phyloP scores from a whole-genome alignment of 2,888 invertebrate species.

The Rhagophthalmus giganteus region DNA sequence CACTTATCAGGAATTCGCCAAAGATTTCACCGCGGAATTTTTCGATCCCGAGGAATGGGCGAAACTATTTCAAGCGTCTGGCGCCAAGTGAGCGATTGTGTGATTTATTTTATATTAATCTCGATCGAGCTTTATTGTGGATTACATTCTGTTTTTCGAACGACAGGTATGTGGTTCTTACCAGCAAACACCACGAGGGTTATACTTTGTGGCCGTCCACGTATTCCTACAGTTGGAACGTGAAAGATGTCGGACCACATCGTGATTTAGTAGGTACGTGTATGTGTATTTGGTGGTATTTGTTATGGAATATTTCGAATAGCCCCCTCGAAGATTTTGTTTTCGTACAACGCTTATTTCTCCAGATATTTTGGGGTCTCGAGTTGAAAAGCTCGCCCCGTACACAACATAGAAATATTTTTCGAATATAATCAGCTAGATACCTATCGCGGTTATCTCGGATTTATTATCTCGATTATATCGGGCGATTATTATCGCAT shows the following conservation, averaged over 20 bases:
- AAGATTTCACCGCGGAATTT: slow-evolving; percentile 86
- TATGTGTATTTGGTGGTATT: too few relatives aligned
- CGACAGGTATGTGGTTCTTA: slow-evolving; percentile 78
- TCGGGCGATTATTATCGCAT: too few relatives aligned
- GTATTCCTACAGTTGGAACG: slow-evolving; percentile 83
- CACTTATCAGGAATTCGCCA: slow-evolving; percentile 90
- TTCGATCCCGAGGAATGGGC: slow-evolving; percentile 87
- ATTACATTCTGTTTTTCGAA: too few relatives aligned
- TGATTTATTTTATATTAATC: slow-evolving; percentile 57
- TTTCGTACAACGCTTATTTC: too few relatives aligned
- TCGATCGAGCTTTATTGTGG: too few relatives aligned
- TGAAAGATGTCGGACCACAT: slow-evolving; percentile 71
- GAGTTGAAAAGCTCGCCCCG: too few relatives aligned
- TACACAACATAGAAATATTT: too few relatives aligned
- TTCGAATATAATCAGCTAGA: too few relatives aligned
- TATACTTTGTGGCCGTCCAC: slow-evolving; percentile 83
- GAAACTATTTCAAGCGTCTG: slow-evolving; percentile 76
- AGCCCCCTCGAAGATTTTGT: neutral
- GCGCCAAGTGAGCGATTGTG: slow-evolving; percentile 71
- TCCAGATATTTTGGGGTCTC: too few relatives aligned
- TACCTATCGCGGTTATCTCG: too few relatives aligned
- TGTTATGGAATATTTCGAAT: neutral
- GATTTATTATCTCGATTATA: too few relatives aligned
- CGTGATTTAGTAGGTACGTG: slow-evolving; percentile 19
- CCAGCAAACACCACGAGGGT: slow-evolving; percentile 89